Percentiles rank a stretch among this genome's conserved stretches.
These are phyloP conservation scores for Pipistrellus nathusii DNA, from an alignment of 2,797 vertebrate genomes.

Conservation along the genomic window DNA sequence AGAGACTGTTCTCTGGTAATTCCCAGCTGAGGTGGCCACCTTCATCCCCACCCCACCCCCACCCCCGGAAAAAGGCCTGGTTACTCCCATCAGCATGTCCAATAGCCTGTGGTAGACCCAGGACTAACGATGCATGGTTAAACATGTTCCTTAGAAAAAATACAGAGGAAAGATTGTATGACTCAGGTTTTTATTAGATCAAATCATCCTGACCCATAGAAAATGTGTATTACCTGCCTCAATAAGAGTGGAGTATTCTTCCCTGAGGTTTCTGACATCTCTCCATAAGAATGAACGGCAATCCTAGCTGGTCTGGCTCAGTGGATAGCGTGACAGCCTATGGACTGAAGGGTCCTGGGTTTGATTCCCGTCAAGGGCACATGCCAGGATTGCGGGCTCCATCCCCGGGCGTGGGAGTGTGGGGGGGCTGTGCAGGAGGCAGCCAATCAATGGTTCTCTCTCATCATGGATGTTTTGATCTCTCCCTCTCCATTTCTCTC, in stretches of 20 bases:
- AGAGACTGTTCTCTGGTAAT: not conserved
- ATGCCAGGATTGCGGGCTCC: too few species aligned
- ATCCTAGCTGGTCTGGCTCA: too few species aligned
- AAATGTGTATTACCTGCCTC: not conserved
- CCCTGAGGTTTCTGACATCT: not conserved
- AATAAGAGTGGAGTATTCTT: not conserved
- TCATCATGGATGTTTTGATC: too few species aligned
- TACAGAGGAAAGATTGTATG: not conserved
- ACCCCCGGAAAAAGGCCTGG: not conserved
- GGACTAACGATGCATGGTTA: not conserved
- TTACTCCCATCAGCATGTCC: not conserved
- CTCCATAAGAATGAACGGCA: not conserved
- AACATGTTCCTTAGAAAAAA: not conserved
- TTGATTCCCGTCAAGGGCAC: too few species aligned
- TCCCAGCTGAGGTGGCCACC: not conserved
- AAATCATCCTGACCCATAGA: not conserved
- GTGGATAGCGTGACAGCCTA: too few species aligned
- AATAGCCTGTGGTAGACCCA: not conserved
- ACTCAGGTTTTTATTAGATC: slow-evolving; percentile 16
- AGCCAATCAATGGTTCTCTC: too few species aligned
- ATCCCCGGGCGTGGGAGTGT: too few species aligned
- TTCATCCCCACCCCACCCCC: not conserved
- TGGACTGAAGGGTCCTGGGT: too few species aligned
- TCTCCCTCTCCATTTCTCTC: too few species aligned
- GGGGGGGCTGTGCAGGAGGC: too few species aligned